A percentile compares a stretch with the other conserved stretches of the same genome.
These are phyloP conservation scores for Ametastegia equiseti DNA, from an alignment of 2,888 invertebrate genomes.

Conservation along the genomic window DNA sequence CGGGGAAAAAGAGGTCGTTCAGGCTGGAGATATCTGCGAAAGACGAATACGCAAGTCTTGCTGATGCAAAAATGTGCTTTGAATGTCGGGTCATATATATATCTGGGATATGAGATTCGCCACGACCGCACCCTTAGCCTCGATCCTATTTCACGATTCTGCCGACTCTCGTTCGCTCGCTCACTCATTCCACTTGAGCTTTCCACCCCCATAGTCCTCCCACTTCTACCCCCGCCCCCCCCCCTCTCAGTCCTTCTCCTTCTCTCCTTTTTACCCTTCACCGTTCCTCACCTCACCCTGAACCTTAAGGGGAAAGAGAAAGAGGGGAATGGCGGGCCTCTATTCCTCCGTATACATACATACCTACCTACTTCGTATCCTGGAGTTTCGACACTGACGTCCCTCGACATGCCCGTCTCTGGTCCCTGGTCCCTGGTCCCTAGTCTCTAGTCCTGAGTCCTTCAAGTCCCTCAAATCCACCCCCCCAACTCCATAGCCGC, in stretches of 20 bases:
- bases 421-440: slow-evolving; percentile 56
- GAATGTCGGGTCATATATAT: not conserved
- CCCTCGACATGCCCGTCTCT: slow-evolving; percentile 64
- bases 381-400: slow-evolving; percentile 69
- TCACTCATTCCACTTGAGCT: slow-evolving; percentile 67
- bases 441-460: slow-evolving; percentile 54
- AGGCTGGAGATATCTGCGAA: not conserved
- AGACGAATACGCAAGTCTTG: not conserved
- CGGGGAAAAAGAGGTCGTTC: not conserved
- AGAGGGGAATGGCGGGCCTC: slow-evolving; percentile 17
- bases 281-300: not conserved
- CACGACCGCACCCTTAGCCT: slow-evolving; percentile 67
- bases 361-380: slow-evolving; percentile 63
- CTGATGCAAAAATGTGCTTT: slow-evolving; percentile 17
- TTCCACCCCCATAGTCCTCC: slow-evolving; percentile 58
- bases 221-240: not conserved
- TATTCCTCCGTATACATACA: slow-evolving; percentile 59
- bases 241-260: slow-evolving; percentile 10
- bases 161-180: slow-evolving; percentile 42
- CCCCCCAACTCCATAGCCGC: slow-evolving; percentile 28
- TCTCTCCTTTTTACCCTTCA: slow-evolving; percentile 28
- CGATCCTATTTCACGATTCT: slow-evolving; percentile 68
- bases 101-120: slow-evolving; percentile 58
- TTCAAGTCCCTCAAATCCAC: slow-evolving; percentile 53
- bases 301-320: not conserved